A percentile compares a stretch with the other conserved stretches of the same genome.
Conservation (phyloP, 2,113 vertebrate genomes). For the Gymnobelideus leadbeateri region DNA sequence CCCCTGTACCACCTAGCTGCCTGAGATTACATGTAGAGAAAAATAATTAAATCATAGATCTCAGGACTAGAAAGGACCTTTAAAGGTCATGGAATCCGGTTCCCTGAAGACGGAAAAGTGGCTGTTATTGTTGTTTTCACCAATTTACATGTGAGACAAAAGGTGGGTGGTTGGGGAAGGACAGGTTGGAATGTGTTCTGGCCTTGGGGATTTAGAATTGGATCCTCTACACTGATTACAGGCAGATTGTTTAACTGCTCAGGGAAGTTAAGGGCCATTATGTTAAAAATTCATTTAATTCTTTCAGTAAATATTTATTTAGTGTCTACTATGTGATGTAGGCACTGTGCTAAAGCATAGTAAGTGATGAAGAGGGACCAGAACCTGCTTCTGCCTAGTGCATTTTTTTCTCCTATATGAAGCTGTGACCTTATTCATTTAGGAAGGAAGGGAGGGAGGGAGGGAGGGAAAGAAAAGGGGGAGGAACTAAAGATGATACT, state of each 20-base stretch:
- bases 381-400: background rate
- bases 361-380: background rate
- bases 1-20: background rate
- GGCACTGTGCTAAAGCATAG: background rate
- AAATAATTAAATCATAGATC: background rate
- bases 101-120: background rate
- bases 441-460: too few species aligned
- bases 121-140: background rate
- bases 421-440: too few species aligned
- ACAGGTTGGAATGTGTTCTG: background rate
- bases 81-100: background rate
- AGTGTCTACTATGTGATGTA: background rate
- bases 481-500: too few species aligned
- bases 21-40: background rate
- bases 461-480: too few species aligned
- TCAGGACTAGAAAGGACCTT: background rate
- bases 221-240: too few species aligned
- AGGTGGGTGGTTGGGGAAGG: background rate
- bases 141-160: background rate
- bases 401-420: too few species aligned
- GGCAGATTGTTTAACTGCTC: background rate
- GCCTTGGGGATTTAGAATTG: background rate
- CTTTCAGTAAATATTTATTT: background rate
- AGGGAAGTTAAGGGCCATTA: background rate
- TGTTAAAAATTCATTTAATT: background rate